These are phyloP conservation scores for Archips crataeganus DNA, from an alignment of 2,888 invertebrate genomes.

Conservation along the genomic window DNA sequence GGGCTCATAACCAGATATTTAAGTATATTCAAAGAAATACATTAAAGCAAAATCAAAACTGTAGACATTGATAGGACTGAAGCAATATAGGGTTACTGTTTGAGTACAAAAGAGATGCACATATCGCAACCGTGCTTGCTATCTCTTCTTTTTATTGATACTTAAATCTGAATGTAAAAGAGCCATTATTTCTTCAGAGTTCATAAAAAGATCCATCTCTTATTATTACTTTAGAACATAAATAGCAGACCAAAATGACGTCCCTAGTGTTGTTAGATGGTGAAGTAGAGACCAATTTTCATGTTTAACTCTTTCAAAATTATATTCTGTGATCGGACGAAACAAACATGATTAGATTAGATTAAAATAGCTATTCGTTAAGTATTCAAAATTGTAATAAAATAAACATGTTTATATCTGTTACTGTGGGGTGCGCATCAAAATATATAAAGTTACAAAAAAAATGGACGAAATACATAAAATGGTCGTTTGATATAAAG, in stretches of 20 bases:
- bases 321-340: too few species aligned
- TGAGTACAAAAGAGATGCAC: not conserved
- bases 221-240: not conserved
- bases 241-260: not conserved
- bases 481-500: too few species aligned
- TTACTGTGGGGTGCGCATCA: too few species aligned
- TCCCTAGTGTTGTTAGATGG: not conserved
- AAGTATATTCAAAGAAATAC: too few species aligned
- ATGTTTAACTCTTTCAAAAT: too few species aligned
- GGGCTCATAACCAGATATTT: not conserved
- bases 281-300: too few species aligned
- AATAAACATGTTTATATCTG: too few species aligned
- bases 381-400: too few species aligned
- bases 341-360: too few species aligned
- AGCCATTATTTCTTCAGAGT: conserved; percentile 5
- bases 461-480: too few species aligned
- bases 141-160: conserved; percentile 17
- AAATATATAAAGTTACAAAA: too few species aligned
- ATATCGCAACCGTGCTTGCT: not conserved
- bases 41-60: not conserved
- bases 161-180: conserved; percentile 26
- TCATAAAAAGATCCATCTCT: not conserved
- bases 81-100: not conserved
- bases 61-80: not conserved
- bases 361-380: too few species aligned